Percentiles rank a stretch among this genome's conserved stretches.
Conservation (phyloP, 2,797 vertebrate species). For the Erpetoichthys calabaricus region DNA sequence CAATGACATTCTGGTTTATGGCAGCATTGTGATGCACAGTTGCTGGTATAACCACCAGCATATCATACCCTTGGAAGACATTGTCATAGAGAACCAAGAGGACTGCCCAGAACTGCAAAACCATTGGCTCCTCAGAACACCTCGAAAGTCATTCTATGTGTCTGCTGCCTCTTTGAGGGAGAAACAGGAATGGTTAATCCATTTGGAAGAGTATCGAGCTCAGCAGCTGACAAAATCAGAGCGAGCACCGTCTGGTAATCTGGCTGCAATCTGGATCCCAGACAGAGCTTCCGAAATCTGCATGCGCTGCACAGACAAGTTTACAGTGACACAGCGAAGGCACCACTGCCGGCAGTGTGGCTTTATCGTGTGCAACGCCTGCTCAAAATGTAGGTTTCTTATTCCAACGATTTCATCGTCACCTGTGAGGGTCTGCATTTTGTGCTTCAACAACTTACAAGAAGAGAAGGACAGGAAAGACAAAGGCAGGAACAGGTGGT, state of each 20-base stretch:
- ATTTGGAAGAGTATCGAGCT: slow-evolving; percentile 55
- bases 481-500: slow-evolving; percentile 16
- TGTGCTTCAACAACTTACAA: slow-evolving; percentile 46
- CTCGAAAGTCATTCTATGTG: slow-evolving; percentile 77
- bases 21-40: slow-evolving; percentile 62
- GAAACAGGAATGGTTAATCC: slow-evolving; percentile 71
- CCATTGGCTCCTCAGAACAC: slow-evolving; percentile 80
- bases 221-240: slow-evolving; percentile 36
- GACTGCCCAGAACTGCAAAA: slow-evolving; percentile 52
- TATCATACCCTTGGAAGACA: slow-evolving; percentile 65
- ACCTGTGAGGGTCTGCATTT: slow-evolving; percentile 55
- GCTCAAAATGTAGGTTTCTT: slow-evolving; percentile 60
- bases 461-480: slow-evolving; percentile 24
- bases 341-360: slow-evolving; percentile 87
- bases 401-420: slow-evolving; percentile 57
- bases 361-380: slow-evolving; percentile 70
- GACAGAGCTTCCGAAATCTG: slow-evolving; percentile 66
- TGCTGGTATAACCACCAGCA: slow-evolving; percentile 66
- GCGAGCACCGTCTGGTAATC: slow-evolving; percentile 28
- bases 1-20: slow-evolving; percentile 78
- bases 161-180: slow-evolving; percentile 54
- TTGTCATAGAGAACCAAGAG: slow-evolving; percentile 59
- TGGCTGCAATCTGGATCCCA: slow-evolving; percentile 71
- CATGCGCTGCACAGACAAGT: slow-evolving; percentile 74
- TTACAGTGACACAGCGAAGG: slow-evolving; percentile 50